Evolutionary conservation across 92 coral and sea anemone species (phyloP), one percentile per base, ranked within the genome.

Genomic region (Pocillopora grandis): DNA sequence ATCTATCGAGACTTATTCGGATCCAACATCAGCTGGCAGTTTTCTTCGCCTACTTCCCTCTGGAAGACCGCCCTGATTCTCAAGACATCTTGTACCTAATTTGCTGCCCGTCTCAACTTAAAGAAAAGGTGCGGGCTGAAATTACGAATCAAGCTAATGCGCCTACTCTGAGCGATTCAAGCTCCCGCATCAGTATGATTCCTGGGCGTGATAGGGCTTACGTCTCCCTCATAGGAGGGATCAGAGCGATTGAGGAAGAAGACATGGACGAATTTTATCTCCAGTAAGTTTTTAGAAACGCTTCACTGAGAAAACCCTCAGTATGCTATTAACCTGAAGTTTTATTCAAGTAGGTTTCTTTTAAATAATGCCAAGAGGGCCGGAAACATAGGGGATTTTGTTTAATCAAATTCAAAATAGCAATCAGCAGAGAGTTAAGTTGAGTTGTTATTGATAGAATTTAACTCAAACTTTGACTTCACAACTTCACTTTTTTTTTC

Each of bases 1-100:
- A 71, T 37, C n/a, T 81, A 68, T 59, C 69, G 9, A 59, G 71
- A 23, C 21, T 71, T 3, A 71, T 81, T 70, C 18, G 71, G 77
- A 59, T 1, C 57, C 85, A 42, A 59, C 85, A 71, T 9, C 48
- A 48, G 27, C 59, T 59, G 48, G 85, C 85, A 17, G 21, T 21
- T 19, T 81, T 81, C 77, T 81, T 81, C 21, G 85, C 85, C 19
- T 81, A 81, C 77, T 81, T 81, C 61, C 55, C 21, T 10, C 52
- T 42, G 20, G 42, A 16, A 20, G 60, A 58, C 2, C 85, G 85
- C 2, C 77, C 73, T 10, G 33, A 81, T 58, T 81, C 75, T 10
- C 75, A 57, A 68, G 84, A 80, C 36, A 58, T 80, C 59, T 68
- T 80, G n/a, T 18, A 55, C 21, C 85, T 81, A 0, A 71, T 81